A percentile compares a stretch with the other conserved stretches of the same genome.
phyloP scores from a whole-genome alignment of 2,888 invertebrate genomes.

The Hypercompe scribonia region DNA sequence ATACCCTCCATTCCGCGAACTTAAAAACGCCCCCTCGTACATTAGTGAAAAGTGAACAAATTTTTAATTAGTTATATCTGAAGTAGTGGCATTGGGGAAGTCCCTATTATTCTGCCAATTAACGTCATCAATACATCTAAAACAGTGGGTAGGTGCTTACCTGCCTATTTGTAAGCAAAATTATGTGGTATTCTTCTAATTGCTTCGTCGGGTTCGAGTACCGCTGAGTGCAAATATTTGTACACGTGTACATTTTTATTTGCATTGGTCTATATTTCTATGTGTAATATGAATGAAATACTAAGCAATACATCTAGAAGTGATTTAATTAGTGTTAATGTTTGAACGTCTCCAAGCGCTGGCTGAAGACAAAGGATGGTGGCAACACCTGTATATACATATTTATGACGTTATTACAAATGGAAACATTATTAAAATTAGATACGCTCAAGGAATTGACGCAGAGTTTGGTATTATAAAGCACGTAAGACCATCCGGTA shows the following conservation, averaged over 20 bases:
- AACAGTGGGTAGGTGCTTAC: no score
- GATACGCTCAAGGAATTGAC: slow-evolving; percentile 23
- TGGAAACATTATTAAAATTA: slow-evolving; percentile 18
- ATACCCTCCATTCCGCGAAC: no score
- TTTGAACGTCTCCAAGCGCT: slow-evolving; percentile 15
- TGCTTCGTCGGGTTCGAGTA: background rate
- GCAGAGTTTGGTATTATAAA: slow-evolving; percentile 15
- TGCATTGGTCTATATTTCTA: background rate
- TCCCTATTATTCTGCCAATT: background rate
- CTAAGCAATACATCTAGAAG: slow-evolving; percentile 15
- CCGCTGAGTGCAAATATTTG: background rate
- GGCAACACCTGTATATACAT: slow-evolving; percentile 39
- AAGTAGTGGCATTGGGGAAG: background rate
- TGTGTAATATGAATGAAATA: background rate
- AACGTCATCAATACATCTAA: background rate
- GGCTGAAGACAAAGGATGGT: slow-evolving; percentile 28
- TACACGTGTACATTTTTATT: background rate
- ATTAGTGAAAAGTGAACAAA: no score
- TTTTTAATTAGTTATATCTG: no score
- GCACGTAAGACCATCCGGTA: background rate
- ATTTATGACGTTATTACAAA: slow-evolving; percentile 30
- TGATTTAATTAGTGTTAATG: background rate
- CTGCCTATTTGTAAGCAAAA: no score
- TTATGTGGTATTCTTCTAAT: no score
- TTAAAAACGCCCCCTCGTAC: no score